phyloP scores from a whole-genome alignment of 2,797 vertebrate genomes.

The Pachyuromys duprasi region DNA sequence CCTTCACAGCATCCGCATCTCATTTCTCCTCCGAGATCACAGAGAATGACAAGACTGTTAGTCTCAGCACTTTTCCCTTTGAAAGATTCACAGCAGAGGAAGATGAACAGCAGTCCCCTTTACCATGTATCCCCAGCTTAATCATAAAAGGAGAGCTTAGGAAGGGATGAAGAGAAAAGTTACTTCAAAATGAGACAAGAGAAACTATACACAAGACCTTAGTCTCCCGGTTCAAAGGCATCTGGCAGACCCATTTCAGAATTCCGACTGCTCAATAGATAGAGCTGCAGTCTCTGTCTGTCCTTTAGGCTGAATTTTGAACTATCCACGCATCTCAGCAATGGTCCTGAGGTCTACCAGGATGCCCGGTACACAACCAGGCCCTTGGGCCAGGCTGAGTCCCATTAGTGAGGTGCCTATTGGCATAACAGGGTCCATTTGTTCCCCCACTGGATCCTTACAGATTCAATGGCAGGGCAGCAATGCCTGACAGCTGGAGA shows the following conservation, averaged over 20 bases:
- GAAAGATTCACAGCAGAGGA: background rate
- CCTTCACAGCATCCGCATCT: background rate
- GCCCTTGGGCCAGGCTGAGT: too few species aligned
- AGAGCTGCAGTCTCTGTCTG: background rate
- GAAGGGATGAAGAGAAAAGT: background rate
- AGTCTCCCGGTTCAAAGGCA: background rate
- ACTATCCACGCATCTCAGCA: background rate
- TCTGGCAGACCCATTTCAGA: background rate
- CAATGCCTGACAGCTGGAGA: background rate
- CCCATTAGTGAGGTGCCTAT: too few species aligned
- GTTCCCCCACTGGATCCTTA: background rate
- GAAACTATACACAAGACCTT: background rate
- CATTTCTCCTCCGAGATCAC: background rate
- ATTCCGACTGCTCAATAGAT: background rate
- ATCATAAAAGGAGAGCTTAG: background rate
- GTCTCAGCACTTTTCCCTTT: background rate
- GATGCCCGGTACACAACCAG: background rate
- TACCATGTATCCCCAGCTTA: background rate
- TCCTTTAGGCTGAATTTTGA: background rate
- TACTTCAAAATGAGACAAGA: background rate
- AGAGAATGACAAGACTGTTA: background rate
- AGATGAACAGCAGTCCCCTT: background rate
- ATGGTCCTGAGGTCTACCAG: background rate
- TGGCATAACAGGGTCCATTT: rapidly evolving
- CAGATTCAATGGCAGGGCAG: background rate